Base-by-base conservation (phyloP, 2,888 invertebrate species). In the Drosophila atripex region DNA sequence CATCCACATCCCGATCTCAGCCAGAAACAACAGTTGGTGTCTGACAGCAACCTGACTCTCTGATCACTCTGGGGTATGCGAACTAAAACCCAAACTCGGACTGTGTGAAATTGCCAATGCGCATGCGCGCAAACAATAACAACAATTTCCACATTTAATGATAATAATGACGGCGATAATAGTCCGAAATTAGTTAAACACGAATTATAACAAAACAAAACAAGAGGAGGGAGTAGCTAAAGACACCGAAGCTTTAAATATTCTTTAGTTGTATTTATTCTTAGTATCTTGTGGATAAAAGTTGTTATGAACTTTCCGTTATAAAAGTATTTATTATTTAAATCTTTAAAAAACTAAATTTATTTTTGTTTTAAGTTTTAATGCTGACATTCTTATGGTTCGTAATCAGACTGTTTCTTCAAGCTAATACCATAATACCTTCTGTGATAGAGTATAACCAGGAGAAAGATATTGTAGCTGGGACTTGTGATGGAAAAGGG, bases 111-210 rank as follows among this genome's bases (percentile, higher is more conserved):
- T 84, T 84, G 78, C 74, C 80, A 83, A 86, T 86, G 86, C 78
- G 76, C 84, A 74, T 80, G 80, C 72, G 80, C 80, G 60, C 74
- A 71, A 84, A 60, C 52, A 69, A 72, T 56, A 75, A 65, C 71
- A 75, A 71, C 86, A 86, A 86, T 85, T 85, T 84, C 82, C 78
- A 84, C 82, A 86, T 86, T 87, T 86, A 86, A 87, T 87, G 86
- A 80, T 87, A 85, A 87, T 85, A 87, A 87, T 86, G 85, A 85
- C 78, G 78, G 85, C 87, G 87, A 86, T 86, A 86, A 86, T 86
- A 82, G 87, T 82, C 75, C 77, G 74, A 86, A 86, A 86, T 86
- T 86, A 87, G 87, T 86, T 86, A 85, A 86, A 85, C 87, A 86
- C 85, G 85, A 86, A 82, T 83, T 85, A 82, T 82, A 83, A 83